These are phyloP conservation scores for Lindbergichthys nudifrons DNA, from an alignment of 2,797 vertebrate species.

Conservation along the genomic window DNA sequence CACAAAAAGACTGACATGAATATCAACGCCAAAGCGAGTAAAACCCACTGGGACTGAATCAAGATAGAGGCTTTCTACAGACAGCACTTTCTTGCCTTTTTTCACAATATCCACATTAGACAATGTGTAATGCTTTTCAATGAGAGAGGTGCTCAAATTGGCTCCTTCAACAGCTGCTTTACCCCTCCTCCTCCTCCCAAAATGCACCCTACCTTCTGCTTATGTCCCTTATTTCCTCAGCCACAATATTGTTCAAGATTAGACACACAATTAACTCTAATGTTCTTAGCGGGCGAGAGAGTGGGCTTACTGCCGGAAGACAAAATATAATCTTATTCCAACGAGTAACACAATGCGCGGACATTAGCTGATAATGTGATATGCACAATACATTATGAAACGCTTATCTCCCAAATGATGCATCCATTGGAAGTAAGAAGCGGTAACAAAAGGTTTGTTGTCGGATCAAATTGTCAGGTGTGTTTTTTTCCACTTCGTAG, in stretches of 20 bases:
- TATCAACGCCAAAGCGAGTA: conserved; percentile 33
- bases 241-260: conserved; percentile 75
- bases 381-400: conserved; percentile 49
- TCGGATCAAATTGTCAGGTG: conserved; percentile 31
- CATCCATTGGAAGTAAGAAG: conserved; percentile 8
- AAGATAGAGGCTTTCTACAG: conserved; percentile 33
- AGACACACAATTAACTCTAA: conserved; percentile 74
- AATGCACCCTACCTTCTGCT: conserved; percentile 63
- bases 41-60: conserved; percentile 26
- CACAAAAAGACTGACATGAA: conserved; percentile 56
- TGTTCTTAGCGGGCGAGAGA: conserved; percentile 55
- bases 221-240: conserved; percentile 53
- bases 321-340: conserved; percentile 64
- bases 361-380: conserved; percentile 52
- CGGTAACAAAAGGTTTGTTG: conserved; percentile 23
- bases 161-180: conserved; percentile 78
- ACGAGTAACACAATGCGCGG: conserved; percentile 60
- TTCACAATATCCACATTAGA: conserved; percentile 36
- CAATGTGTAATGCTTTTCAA: conserved; percentile 78
- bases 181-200: conserved; percentile 31
- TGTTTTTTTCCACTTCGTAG: conserved; percentile 11
- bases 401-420: conserved; percentile 43
- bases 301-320: conserved; percentile 54
- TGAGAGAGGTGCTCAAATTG: conserved; percentile 78
- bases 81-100: conserved; percentile 50